Conservation (phyloP, 1,140 invertebrate species). For the Bactericera cockerelli region DNA sequence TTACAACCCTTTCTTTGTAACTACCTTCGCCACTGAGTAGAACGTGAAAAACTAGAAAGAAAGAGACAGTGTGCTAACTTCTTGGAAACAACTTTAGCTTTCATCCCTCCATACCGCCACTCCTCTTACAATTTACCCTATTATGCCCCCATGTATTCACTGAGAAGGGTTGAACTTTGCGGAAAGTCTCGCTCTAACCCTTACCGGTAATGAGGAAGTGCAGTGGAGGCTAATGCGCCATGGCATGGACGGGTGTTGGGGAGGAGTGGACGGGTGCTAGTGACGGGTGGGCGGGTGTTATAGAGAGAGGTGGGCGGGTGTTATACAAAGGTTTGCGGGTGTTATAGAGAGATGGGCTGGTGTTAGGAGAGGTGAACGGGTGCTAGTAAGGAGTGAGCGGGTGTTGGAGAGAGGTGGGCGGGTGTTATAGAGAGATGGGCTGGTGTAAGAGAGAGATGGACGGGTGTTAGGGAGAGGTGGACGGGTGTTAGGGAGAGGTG, state of each 20-base stretch:
- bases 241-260: conserved; percentile 15
- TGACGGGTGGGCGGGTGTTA: neutral
- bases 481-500: neutral
- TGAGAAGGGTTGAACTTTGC: too few species aligned
- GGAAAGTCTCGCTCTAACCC: too few species aligned
- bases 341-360: neutral
- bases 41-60: too few species aligned
- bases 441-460: neutral
- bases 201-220: conserved; percentile 17
- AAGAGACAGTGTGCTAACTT: too few species aligned
- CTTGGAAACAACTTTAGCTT: too few species aligned
- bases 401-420: neutral
- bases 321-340: neutral
- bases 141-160: too few species aligned
- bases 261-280: neutral
- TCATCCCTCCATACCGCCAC: too few species aligned
- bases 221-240: conserved; percentile 19
- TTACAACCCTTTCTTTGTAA: too few species aligned
- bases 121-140: too few species aligned
- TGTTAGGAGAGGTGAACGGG: neutral
- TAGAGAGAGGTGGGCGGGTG: neutral
- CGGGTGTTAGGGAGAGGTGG: neutral
- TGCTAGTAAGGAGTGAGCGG: too few species aligned
- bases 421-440: neutral
- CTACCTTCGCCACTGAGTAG: too few species aligned